Evolutionary conservation across 2,888 invertebrate species (phyloP), one percentile per base, ranked within the genome.

Genomic region (Hydriomena furcata): DNA sequence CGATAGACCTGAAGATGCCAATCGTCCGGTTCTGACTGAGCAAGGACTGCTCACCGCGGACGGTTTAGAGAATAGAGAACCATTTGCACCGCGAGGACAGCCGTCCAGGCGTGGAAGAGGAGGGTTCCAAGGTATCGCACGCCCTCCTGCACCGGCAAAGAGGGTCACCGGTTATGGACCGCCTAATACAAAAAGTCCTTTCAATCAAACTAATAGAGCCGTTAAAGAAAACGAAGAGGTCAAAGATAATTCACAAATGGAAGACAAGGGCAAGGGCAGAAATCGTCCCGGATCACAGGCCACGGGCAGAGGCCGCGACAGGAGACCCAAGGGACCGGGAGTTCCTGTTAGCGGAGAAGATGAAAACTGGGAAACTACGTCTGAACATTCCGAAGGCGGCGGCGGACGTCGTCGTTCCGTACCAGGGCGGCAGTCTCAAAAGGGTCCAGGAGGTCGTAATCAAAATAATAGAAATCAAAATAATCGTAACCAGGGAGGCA

Each of bases 51-150:
- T 65, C 20, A 44, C 64, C 7, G 52, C 66, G 7, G 86, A 88
- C 55, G 73, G 76, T 8, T 63, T 91, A 77, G 84, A 87, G 72
- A 89, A 87, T 58, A 86, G 93, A 48, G 95, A 95, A 68, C 95
- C 94, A 36, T 97, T 97, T 82, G 94, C 95, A 1, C 97, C 97
- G 0, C 92, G 96, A 12, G 97, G 97, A 0, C 97, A 97, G 78
- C 97, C 97, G 0, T 97, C 97, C 0, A 91, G 97, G 40, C 93
- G 97, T 49, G 97, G 97, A 3, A 92, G 97, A 53, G 96, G 95
- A 8, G 89, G 89, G 20, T 89, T 88, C 62, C 88, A 87, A 58
- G 89, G 89, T 12, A 68, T 83, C 1, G 60, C 79, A 1, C 77
- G 90, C n/a, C 88, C 86, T 5, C 87, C 87, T n/a, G 88, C 90